Conservation (phyloP, 2,888 invertebrate species). For the Dryobota labecula region DNA sequence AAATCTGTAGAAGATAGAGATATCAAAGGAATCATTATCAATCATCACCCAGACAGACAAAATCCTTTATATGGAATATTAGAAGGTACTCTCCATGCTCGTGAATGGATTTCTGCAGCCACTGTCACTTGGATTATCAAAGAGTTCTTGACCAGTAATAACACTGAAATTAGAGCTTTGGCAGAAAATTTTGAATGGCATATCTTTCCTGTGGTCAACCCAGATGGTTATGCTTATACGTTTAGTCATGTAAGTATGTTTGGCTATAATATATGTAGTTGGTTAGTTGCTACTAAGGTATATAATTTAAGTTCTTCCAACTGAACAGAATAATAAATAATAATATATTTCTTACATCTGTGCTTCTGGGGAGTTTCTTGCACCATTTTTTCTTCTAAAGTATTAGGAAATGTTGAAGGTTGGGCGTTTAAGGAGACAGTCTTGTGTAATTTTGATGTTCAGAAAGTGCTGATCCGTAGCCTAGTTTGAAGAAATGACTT, state of each 20-base stretch:
- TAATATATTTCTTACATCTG: too few relatives aligned
- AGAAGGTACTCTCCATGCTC: conserved; percentile 92
- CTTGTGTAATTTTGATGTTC: too few relatives aligned
- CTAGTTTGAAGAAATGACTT: too few relatives aligned
- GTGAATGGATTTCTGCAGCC: conserved; percentile 94
- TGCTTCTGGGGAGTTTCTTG: too few relatives aligned
- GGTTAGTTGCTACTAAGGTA: too few relatives aligned
- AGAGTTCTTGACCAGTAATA: conserved; percentile 91
- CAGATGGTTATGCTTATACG: conserved; percentile 93
- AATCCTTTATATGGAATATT: conserved; percentile 88
- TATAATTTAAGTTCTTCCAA: too few relatives aligned
- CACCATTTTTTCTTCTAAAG: too few relatives aligned
- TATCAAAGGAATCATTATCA: conserved; percentile 89
- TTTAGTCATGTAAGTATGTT: conserved; percentile 90
- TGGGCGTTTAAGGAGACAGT: too few relatives aligned
- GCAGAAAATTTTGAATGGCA: conserved; percentile 94
- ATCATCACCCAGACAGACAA: conserved; percentile 81
- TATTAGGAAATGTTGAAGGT: too few relatives aligned
- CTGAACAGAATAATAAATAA: too few relatives aligned
- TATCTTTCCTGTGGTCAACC: conserved; percentile 93
- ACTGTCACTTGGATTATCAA: conserved; percentile 93
- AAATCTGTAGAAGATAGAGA: conserved; percentile 91
- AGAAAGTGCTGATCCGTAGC: too few relatives aligned
- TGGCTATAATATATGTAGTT: neutral
- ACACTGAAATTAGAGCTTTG: conserved; percentile 88